Percentiles rank a stretch among this genome's conserved stretches.
phyloP scores from a whole-genome alignment of 2,113 vertebrate genomes.

The Microcebus ravelobensis region DNA sequence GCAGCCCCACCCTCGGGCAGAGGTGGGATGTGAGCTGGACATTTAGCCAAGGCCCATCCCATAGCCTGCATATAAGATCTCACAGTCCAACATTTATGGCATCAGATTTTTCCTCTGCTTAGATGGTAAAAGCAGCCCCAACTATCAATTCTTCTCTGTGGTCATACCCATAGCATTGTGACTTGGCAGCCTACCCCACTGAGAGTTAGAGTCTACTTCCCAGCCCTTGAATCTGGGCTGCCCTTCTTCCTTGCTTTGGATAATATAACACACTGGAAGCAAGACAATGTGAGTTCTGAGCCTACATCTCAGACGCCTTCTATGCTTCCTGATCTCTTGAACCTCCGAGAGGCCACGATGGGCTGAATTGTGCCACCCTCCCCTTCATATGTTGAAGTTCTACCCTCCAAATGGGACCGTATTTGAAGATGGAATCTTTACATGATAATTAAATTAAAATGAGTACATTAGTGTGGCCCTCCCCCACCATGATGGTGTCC shows the following conservation, averaged over 20 bases:
- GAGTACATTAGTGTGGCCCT: accelerated
- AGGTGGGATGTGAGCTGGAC: neutral
- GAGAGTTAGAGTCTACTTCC: neutral
- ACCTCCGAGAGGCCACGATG: neutral
- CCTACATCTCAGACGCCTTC: no score
- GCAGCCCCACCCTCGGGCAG: accelerated
- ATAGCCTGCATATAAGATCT: neutral
- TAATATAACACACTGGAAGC: no score
- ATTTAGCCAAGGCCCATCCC: no score
- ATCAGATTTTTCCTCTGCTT: neutral
- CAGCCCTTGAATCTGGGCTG: neutral
- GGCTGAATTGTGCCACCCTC: neutral
- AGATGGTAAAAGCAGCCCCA: no score
- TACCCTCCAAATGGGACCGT: neutral
- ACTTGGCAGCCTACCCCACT: neutral
- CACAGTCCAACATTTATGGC: accelerated
- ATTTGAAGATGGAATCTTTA: neutral
- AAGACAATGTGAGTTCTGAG: neutral
- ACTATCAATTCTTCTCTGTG: neutral
- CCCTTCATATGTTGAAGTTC: accelerated
- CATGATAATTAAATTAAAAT: neutral
- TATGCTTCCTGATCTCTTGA: neutral
- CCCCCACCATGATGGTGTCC: neutral
- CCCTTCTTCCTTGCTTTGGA: neutral
- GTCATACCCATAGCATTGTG: neutral